Conservation (phyloP, 92 coral and sea anemone species). For the Zoanthus gigantus region DNA sequence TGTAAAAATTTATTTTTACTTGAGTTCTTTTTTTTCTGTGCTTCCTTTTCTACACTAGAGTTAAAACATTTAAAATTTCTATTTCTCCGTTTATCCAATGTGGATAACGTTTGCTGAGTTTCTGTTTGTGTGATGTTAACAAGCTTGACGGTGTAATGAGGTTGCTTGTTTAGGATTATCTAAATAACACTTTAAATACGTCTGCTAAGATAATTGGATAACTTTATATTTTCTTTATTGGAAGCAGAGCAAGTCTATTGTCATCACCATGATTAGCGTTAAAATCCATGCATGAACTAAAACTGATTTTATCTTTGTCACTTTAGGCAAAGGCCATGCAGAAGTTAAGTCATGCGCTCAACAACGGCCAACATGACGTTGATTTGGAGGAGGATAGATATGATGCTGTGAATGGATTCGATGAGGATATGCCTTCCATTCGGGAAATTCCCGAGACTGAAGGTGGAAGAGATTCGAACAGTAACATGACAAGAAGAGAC, state of each 20-base stretch:
- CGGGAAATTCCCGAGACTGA: slow-evolving; percentile 29
- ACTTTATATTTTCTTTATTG: neutral
- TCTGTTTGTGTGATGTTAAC: neutral
- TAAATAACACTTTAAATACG: neutral
- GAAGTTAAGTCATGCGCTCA: slow-evolving; percentile 26
- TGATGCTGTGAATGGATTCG: slow-evolving; percentile 8
- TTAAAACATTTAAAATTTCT: neutral
- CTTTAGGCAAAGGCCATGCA: slow-evolving; percentile 37
- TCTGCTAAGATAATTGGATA: neutral
- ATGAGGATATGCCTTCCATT: slow-evolving; percentile 33
- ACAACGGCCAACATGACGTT: slow-evolving; percentile 7
- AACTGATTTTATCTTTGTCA: neutral
- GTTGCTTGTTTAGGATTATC: neutral
- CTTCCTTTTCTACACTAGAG: neutral
- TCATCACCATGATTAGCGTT: neutral
- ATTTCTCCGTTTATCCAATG: neutral
- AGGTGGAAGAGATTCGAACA: slow-evolving; percentile 16
- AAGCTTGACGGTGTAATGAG: neutral
- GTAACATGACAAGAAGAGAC: slow-evolving; percentile 26
- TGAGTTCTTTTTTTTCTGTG: neutral
- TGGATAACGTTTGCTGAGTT: neutral
- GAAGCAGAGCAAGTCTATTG: neutral
- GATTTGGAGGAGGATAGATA: neutral
- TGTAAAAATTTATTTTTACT: neutral
- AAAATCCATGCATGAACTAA: neutral